phyloP scores from a whole-genome alignment of 2,797 vertebrate genomes.

The Rhyacichthys aspro region DNA sequence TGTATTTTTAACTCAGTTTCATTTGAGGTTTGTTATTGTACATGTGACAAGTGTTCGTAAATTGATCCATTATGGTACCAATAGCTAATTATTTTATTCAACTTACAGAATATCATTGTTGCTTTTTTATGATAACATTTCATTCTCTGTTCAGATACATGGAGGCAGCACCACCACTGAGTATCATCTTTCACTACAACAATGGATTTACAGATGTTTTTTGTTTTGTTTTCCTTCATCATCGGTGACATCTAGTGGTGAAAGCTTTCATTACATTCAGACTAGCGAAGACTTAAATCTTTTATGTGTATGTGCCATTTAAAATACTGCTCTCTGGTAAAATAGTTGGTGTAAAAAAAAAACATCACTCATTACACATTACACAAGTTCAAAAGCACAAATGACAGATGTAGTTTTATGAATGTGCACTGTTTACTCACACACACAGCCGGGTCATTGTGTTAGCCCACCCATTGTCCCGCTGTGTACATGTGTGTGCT shows the following conservation, averaged over 20 bases:
- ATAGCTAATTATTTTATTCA: no score
- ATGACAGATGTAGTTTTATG: constrained; percentile 9
- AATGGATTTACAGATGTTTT: neutral
- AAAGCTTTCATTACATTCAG: constrained; percentile 22
- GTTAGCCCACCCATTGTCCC: constrained; percentile 59
- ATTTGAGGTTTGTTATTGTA: no score
- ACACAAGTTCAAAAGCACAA: neutral
- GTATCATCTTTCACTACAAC: neutral
- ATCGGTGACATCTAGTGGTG: constrained; percentile 74
- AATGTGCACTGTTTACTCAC: constrained; percentile 47
- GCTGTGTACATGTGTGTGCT: constrained; percentile 17
- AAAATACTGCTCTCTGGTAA: neutral
- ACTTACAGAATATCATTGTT: no score
- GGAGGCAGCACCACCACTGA: neutral
- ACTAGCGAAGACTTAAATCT: neutral
- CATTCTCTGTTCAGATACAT: no score
- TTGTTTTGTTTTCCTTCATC: constrained; percentile 49
- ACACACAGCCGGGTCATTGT: constrained; percentile 63
- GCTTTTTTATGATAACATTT: no score
- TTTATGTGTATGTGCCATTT: neutral
- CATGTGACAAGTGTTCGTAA: no score
- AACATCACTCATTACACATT: constrained; percentile 1
- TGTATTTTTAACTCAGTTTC: no score
- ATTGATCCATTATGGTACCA: no score
- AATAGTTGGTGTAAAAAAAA: neutral